Evolutionary conservation across 1,140 invertebrate species (phyloP), one percentile per base, ranked within the genome.

Genomic region (Augochlora pura): DNA sequence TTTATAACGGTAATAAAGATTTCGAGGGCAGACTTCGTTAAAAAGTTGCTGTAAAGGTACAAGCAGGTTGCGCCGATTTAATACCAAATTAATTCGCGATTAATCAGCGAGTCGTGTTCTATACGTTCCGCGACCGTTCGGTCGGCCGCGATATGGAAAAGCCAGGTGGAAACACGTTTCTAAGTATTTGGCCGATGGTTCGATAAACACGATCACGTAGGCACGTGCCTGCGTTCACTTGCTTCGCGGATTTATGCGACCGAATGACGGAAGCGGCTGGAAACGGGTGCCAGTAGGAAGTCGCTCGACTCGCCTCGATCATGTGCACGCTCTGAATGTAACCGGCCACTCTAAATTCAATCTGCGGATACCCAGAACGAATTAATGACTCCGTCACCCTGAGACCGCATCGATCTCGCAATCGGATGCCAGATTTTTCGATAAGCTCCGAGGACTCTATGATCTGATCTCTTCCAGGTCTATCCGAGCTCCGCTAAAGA

Each of bases 211-310:
- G 70, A 69, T 65, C 69, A 49, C 75, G 62, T 42, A 69, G 74
- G 52, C 82, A 79, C 65, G 81, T 79, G 75, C 23, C 59, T 63
- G 57, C 39, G 25, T 21, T 72, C 57, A 39, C 52, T 69, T 32
- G 68, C 25, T 25, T 54, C 23, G 38, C 54, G 77, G 64, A 79
- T 84, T 82, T 80, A 52, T 67, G 52, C 52, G 59, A n/a, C 38
- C 25, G 75, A 32, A 70, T 79, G 81, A 72, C 77, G 83, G 77
- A 83, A 84, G 71, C 62, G 52, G 71, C 21, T 18, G 62, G 54
- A 23, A 57, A 62, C 39, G 5, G 54, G 49, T 23, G 12, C 25
- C 60, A 21, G 38, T 72, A 74, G 70, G 54, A 75, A 83, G 68
- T 71, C 54, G 52, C 68, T 78, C 42, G 25, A 49, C 54, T 67